Conservation (phyloP, 2,888 invertebrate species). For the Pachymerium ferrugineum region DNA sequence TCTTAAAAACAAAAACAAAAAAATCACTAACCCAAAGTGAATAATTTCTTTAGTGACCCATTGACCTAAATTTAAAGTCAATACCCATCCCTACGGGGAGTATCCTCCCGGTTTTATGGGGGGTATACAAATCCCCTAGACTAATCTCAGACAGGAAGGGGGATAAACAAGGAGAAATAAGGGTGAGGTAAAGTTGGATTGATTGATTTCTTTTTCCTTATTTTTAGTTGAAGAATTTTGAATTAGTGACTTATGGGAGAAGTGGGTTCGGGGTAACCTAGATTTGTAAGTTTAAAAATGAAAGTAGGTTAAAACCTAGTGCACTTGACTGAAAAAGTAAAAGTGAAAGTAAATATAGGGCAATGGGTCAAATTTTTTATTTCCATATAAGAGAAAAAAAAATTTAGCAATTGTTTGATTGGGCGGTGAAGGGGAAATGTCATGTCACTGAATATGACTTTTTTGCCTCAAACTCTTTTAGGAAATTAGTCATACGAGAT, state of each 20-base stretch:
- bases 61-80: neutral
- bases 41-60: neutral
- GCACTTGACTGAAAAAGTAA: neutral
- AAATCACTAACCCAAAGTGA: neutral
- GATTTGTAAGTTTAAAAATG: too few relatives aligned
- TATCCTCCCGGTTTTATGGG: neutral
- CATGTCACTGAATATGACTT: too few relatives aligned
- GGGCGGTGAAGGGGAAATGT: too few relatives aligned
- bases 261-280: too few relatives aligned
- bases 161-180: neutral
- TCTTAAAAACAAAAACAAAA: neutral
- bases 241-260: too few relatives aligned
- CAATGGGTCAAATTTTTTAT: neutral
- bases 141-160: neutral
- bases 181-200: too few relatives aligned
- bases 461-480: too few relatives aligned
- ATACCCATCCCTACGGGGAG: neutral
- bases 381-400: neutral
- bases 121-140: neutral
- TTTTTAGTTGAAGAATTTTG: too few relatives aligned
- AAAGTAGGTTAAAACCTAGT: neutral
- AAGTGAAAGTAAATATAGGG: neutral
- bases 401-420: neutral
- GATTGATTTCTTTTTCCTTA: too few relatives aligned
- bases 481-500: too few relatives aligned